Evolutionary conservation across 1,140 invertebrate genomes (phyloP), one percentile per base, ranked within the genome.

Genomic region (Atta cephalotes): DNA sequence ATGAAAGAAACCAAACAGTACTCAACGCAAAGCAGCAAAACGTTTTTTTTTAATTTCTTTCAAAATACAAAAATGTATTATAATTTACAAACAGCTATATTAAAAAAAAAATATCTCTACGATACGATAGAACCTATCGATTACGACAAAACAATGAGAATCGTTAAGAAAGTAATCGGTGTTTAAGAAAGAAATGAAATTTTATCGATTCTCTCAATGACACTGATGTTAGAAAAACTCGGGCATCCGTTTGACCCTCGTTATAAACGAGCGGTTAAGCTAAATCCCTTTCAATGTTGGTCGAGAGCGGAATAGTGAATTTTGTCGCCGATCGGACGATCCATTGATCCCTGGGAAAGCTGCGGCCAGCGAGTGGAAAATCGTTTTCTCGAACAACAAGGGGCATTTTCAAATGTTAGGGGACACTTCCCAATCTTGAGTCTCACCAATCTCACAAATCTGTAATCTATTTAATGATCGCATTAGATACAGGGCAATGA

Each of bases 331-430:
- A 90, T 91, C 89, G 85, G 78, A 77, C 78, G 88, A 93, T 92
- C 89, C 90, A 92, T 91, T 92, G 87, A 92, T 89, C 87, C 85
- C 56, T 39, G 63, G 63, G 62, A 58, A 79, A 80, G 87, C 90
- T 88, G 84, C 87, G 88, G 82, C 76, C 91, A 92, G 86, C 91
- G 92, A 89, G 81, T 92, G 92, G 93, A 93, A 93, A 94, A 93
- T 93, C 92, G 92, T 70, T 92, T 85, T 90, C 85, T 77, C 80
- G 63, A 45, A 68, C 56, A 45, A 68, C 51, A 56, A 92, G 85
- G 56, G 89, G 91, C 87, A 88, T 82, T 25, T 56, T 35, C 56
- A 28, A 76, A 76, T 25, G 39, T 82, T 62, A 82, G 70, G 70
- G 80, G 56, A 84, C 28, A 76, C 70, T 84, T 79, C 56, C 90